A percentile compares a stretch with the other conserved stretches of the same genome.
Evolutionary conservation across 1,140 invertebrate species (phyloP).

Genomic region (Delia radicum): DNA sequence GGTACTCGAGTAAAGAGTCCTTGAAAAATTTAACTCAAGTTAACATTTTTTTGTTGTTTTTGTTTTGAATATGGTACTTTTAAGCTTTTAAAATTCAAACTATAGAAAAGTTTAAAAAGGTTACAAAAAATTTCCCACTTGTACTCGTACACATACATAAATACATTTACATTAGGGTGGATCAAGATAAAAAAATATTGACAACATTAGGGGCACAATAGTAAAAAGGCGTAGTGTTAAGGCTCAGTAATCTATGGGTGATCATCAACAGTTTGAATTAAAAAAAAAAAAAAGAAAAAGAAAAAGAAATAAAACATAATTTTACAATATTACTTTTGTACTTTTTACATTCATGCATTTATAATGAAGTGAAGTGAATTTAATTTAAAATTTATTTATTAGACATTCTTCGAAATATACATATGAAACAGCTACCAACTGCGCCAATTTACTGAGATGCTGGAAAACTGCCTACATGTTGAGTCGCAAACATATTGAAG

Average conservation of each 20-base stretch:
- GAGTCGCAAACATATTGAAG: conserved; percentile 77
- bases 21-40: conserved; percentile 5
- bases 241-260: no score
- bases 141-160: neutral
- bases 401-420: conserved; percentile 62
- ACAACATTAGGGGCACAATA: no score
- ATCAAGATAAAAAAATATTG: neutral
- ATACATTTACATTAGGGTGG: neutral
- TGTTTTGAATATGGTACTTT: neutral
- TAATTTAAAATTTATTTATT: neutral
- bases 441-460: conserved; percentile 68
- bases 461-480: conserved; percentile 77
- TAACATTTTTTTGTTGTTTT: neutral
- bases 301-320: no score
- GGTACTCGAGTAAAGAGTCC: neutral
- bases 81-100: neutral
- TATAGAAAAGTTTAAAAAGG: neutral
- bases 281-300: no score
- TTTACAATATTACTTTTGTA: no score
- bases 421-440: conserved; percentile 60
- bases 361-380: no score
- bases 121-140: neutral
- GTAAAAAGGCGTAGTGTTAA: no score
- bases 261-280: no score
- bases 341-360: no score